These are phyloP conservation scores for Irena cyanogastra DNA, from an alignment of 2,113 vertebrate genomes.

Conservation along the genomic window DNA sequence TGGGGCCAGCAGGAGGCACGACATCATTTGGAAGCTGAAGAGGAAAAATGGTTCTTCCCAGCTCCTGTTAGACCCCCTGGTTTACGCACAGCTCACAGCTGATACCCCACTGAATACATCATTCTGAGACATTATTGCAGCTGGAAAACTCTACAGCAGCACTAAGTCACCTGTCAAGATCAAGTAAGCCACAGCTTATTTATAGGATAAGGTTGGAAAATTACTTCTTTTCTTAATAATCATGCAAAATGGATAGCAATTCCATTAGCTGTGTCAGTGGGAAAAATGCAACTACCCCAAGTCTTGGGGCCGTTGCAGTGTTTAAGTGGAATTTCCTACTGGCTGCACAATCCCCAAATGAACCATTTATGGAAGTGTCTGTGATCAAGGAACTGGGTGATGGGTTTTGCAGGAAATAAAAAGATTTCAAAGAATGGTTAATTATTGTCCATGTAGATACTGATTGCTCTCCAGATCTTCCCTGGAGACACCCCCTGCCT, in stretches of 20 bases:
- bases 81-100: background rate
- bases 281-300: background rate
- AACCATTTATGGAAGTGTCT: conserved; percentile 18
- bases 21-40: conserved; percentile 35
- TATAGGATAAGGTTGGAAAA: conserved; percentile 36
- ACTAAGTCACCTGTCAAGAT: conserved; percentile 58
- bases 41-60: conserved; percentile 48
- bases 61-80: conserved; percentile 34
- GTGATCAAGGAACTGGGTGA: background rate
- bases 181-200: conserved; percentile 40
- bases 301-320: background rate
- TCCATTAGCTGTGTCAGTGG: background rate
- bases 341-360: conserved; percentile 16
- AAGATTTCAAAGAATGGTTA: conserved; percentile 36
- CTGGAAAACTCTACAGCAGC: conserved; percentile 58
- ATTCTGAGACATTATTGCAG: conserved; percentile 57
- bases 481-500: conserved; percentile 38
- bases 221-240: conserved; percentile 10
- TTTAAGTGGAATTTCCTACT: conserved; percentile 24
- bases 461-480: conserved; percentile 25
- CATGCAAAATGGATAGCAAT: background rate
- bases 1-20: conserved; percentile 22
- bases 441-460: conserved; percentile 22
- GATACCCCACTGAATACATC: conserved; percentile 61
- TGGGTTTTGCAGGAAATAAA: conserved; percentile 16